A percentile compares a stretch with the other conserved stretches of the same genome.
These are phyloP conservation scores for Mythimna lalbum DNA, from an alignment of 2,888 invertebrate species.

Conservation along the genomic window DNA sequence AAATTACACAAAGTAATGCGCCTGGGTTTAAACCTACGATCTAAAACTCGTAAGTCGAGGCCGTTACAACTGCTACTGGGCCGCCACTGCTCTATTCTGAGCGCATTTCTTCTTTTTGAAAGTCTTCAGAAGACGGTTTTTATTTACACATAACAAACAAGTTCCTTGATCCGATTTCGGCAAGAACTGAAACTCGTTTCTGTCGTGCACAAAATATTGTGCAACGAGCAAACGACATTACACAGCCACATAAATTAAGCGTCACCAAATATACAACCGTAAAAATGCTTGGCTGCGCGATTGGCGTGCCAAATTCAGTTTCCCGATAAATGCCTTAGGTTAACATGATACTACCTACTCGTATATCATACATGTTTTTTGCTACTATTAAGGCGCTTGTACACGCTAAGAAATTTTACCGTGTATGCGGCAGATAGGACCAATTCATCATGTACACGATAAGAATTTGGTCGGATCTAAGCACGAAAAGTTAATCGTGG, in stretches of 20 bases:
- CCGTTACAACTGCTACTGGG: no score
- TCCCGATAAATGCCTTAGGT: conserved; percentile 25
- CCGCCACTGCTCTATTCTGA: no score
- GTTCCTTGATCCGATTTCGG: conserved; percentile 12
- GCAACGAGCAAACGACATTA: conserved; percentile 26
- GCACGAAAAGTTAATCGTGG: no score
- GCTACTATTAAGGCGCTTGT: no score
- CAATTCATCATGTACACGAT: no score
- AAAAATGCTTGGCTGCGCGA: conserved; percentile 43
- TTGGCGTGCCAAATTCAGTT: conserved; percentile 52
- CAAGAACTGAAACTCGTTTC: conserved; percentile 19
- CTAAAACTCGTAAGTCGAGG: no score
- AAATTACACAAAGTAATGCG: no score
- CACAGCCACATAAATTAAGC: conserved; percentile 34
- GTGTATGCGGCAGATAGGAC: no score
- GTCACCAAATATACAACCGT: conserved; percentile 28
- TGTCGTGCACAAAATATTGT: conserved; percentile 24
- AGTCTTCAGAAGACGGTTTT: not conserved
- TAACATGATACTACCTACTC: conserved; percentile 10
- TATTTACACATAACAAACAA: not conserved
- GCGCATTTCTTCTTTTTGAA: not conserved
- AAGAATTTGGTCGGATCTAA: no score
- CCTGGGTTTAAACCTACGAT: no score
- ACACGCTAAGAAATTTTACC: no score
- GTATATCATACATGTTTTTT: conserved; percentile 9